Conservation (phyloP, 2,797 vertebrate species). For the Malacoctenus gilli region DNA sequence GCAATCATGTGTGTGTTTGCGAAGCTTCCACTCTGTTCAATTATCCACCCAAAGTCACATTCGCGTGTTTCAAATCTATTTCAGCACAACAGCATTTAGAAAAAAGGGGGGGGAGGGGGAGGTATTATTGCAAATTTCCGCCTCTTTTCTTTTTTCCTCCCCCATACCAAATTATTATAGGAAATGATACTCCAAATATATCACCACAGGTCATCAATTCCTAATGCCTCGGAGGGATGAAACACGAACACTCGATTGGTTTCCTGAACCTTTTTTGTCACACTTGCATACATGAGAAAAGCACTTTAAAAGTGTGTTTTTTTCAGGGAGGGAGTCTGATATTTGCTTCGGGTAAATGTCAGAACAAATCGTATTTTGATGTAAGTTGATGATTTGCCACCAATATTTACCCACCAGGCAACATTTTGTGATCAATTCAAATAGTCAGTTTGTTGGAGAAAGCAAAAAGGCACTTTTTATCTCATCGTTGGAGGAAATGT, state of each 20-base stretch:
- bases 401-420: not conserved
- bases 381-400: constrained; percentile 10
- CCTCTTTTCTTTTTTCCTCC: not conserved
- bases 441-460: constrained; percentile 6
- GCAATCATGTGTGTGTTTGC: constrained; percentile 23
- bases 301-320: constrained; percentile 11
- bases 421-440: not conserved
- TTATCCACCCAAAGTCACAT: constrained; percentile 12
- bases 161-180: constrained; percentile 65
- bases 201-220: constrained; percentile 74
- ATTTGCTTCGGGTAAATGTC: constrained; percentile 6
- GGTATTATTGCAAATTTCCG: constrained; percentile 28
- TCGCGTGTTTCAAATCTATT: constrained; percentile 26
- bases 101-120: too few relatives aligned
- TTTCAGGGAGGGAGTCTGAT: not conserved
- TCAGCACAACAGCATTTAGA: constrained; percentile 45
- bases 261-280: constrained; percentile 36
- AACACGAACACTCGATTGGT: constrained; percentile 48
- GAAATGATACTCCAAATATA: constrained; percentile 77
- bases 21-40: not conserved
- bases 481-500: too few relatives aligned
- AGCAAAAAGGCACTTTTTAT: not conserved
- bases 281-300: constrained; percentile 23
- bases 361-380: not conserved
- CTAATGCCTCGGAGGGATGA: constrained; percentile 62